phyloP scores from a whole-genome alignment of 1,140 invertebrate genomes.

The Diprion similis region DNA sequence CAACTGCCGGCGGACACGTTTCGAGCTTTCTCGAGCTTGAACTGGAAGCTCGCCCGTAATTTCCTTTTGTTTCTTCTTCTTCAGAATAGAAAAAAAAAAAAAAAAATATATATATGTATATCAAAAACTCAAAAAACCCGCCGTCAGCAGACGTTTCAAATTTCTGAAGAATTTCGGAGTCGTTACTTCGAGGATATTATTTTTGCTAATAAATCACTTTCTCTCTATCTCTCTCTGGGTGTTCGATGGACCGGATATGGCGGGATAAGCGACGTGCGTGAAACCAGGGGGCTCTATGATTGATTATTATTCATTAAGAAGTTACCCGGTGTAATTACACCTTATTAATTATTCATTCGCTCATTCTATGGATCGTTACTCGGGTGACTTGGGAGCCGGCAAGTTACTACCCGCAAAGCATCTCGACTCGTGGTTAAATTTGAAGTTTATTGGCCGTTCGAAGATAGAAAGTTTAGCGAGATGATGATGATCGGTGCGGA shows the following conservation, averaged over 20 bases:
- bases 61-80: background rate
- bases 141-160: too few relatives aligned
- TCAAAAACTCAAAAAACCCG: background rate
- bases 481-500: constrained; percentile 3
- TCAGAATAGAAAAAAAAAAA: background rate
- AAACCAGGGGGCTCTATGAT: background rate
- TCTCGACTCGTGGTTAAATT: background rate
- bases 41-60: background rate
- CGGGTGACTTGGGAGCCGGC: background rate
- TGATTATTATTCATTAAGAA: constrained; percentile 8
- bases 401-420: constrained; percentile 13
- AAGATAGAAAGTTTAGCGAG: background rate
- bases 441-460: background rate
- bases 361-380: background rate
- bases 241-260: too few relatives aligned
- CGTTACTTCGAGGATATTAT: too few relatives aligned
- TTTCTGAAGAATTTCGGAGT: too few relatives aligned
- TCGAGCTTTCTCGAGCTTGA: background rate
- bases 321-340: background rate
- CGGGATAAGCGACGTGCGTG: too few relatives aligned
- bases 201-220: too few relatives aligned
- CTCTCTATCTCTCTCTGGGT: too few relatives aligned
- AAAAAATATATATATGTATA: background rate
- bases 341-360: constrained; percentile 5
- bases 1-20: constrained; percentile 1